Conservation (phyloP, 2,888 invertebrate genomes). For the Standfussiana lucernea region DNA sequence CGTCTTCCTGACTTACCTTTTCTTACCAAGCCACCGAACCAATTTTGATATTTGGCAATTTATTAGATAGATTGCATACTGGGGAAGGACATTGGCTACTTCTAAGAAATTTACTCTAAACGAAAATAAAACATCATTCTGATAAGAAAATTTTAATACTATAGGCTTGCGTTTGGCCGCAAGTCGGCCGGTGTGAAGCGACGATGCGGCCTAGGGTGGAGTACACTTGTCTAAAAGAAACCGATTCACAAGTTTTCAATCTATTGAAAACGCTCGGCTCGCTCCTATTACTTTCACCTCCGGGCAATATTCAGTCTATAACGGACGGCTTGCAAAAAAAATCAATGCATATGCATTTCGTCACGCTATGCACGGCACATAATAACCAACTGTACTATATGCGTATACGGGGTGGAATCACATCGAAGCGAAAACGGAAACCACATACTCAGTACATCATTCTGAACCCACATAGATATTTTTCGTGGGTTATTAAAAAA, state of each 20-base stretch:
- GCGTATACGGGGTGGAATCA: too few relatives aligned
- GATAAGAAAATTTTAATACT: too few relatives aligned
- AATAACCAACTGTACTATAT: too few relatives aligned
- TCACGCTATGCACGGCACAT: not conserved
- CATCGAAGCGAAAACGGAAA: too few relatives aligned
- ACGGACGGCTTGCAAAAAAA: not conserved
- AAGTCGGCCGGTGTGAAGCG: too few relatives aligned
- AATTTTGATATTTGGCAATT: not conserved
- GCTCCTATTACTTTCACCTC: not conserved
- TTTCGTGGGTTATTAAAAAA: too few relatives aligned
- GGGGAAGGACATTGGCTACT: not conserved
- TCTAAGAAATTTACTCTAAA: not conserved
- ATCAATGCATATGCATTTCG: slow-evolving; percentile 5
- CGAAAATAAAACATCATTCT: not conserved
- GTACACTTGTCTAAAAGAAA: too few relatives aligned
- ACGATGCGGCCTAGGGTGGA: too few relatives aligned
- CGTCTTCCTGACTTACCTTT: not conserved
- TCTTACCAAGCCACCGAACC: not conserved
- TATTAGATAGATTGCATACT: not conserved
- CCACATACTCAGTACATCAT: too few relatives aligned
- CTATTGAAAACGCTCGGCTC: not conserved
- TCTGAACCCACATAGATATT: too few relatives aligned
- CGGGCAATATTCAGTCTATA: not conserved
- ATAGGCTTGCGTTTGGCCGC: too few relatives aligned
- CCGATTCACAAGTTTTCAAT: too few relatives aligned